Conservation (phyloP, 2,797 vertebrate genomes). For the Pantherophis vulpinus region DNA sequence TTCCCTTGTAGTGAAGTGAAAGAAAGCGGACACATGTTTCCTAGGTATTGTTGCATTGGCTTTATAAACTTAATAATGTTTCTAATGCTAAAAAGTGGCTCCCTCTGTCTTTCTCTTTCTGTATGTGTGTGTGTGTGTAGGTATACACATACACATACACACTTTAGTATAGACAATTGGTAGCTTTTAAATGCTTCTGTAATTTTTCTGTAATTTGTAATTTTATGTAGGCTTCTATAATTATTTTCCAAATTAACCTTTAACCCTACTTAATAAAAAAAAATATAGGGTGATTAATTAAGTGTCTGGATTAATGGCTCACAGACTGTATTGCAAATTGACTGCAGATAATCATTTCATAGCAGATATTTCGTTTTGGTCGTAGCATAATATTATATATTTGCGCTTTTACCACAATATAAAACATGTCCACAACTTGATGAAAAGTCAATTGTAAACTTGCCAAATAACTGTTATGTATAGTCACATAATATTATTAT, state of each 20-base stretch:
- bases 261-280: not conserved
- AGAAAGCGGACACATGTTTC: slow-evolving; percentile 98
- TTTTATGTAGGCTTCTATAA: not conserved
- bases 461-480: not conserved
- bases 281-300: not conserved
- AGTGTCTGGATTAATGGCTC: not conserved
- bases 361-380: not conserved
- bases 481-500: not conserved
- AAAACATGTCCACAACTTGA: not conserved
- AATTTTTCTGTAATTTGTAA: no score
- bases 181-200: not conserved
- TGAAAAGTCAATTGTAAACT: not conserved
- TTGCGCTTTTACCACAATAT: not conserved
- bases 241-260: not conserved
- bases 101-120: not conserved
- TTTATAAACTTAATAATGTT: not conserved
- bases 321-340: not conserved
- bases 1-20: slow-evolving; percentile 96
- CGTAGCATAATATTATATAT: not conserved
- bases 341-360: not conserved
- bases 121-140: not conserved
- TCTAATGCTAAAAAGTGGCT: not conserved
- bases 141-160: no score
- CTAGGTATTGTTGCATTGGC: slow-evolving; percentile 77
- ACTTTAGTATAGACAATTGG: not conserved